A percentile compares a stretch with the other conserved stretches of the same genome.
Conservation (phyloP, 2,888 invertebrate species). For the Pollenia labialis region DNA sequence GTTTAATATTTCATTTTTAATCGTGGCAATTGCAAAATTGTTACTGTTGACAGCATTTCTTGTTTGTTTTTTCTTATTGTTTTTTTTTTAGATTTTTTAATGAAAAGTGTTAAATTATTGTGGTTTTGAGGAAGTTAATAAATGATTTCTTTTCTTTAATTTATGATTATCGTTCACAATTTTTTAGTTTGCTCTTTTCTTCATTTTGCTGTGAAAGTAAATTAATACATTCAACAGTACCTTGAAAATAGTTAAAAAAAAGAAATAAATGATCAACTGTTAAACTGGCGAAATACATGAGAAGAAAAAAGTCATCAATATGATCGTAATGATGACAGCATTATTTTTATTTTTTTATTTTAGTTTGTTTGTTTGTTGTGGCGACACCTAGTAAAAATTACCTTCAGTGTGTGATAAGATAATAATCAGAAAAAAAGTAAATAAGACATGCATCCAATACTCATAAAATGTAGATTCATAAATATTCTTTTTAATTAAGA, state of each 20-base stretch:
- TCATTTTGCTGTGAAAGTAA: constrained; percentile 59
- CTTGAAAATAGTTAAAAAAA: constrained; percentile 46
- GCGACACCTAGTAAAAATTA: not conserved
- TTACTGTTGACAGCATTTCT: constrained; percentile 36
- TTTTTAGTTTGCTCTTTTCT: constrained; percentile 24
- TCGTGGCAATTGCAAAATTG: constrained; percentile 55
- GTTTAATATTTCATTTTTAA: constrained; percentile 17
- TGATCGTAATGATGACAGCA: constrained; percentile 20
- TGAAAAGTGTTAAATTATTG: constrained; percentile 50
- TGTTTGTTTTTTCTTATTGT: constrained; percentile 30
- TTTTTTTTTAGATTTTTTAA: constrained; percentile 43
- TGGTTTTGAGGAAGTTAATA: constrained; percentile 63
- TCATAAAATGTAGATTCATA: not conserved
- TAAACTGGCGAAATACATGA: constrained; percentile 23
- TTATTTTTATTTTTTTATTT: constrained; percentile 11
- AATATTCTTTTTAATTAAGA: no score
- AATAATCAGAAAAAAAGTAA: no score
- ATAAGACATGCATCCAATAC: not conserved
- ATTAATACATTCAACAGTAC: constrained; percentile 29
- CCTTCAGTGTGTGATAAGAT: no score
- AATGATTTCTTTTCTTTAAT: constrained; percentile 60
- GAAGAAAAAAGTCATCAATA: constrained; percentile 30
- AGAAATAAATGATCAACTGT: constrained; percentile 23
- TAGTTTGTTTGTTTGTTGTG: constrained; percentile 2
- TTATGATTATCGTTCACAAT: constrained; percentile 45